Conservation (phyloP, 2,888 invertebrate genomes). For the Macaria liturata region DNA sequence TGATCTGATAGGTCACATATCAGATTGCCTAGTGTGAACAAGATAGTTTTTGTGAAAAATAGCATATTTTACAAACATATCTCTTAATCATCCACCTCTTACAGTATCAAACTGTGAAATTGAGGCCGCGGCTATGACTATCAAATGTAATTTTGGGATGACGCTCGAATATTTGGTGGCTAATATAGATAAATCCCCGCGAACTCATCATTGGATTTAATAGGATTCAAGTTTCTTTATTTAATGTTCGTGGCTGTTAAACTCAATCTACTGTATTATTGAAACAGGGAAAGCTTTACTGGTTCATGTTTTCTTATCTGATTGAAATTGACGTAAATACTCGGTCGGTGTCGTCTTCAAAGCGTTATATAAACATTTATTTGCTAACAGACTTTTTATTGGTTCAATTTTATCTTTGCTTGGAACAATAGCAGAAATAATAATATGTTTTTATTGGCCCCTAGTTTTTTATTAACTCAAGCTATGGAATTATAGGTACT, state of each 20-base stretch:
- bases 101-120: slow-evolving; percentile 17
- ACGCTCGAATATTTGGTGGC: slow-evolving; percentile 24
- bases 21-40: too few species aligned
- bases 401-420: too few species aligned
- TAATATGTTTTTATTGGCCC: too few species aligned
- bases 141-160: slow-evolving; percentile 27
- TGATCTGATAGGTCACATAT: too few species aligned
- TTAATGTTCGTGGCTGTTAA: slow-evolving; percentile 9
- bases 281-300: slow-evolving; percentile 4
- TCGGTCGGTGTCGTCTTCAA: too few species aligned
- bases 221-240: slow-evolving; percentile 20
- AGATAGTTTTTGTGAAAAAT: too few species aligned
- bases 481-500: too few species aligned
- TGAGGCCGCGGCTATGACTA: slow-evolving; percentile 21
- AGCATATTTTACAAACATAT: too few species aligned
- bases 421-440: too few species aligned
- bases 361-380: too few species aligned
- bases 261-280: slow-evolving; percentile 21
- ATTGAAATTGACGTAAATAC: background rate
- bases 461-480: too few species aligned
- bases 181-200: slow-evolving; percentile 23
- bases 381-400: too few species aligned
- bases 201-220: slow-evolving; percentile 21
- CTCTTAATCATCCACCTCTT: slow-evolving; percentile 3
- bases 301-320: slow-evolving; percentile 1